Conservation (phyloP, 2,113 vertebrate species). For the Zootoca vivipara region DNA sequence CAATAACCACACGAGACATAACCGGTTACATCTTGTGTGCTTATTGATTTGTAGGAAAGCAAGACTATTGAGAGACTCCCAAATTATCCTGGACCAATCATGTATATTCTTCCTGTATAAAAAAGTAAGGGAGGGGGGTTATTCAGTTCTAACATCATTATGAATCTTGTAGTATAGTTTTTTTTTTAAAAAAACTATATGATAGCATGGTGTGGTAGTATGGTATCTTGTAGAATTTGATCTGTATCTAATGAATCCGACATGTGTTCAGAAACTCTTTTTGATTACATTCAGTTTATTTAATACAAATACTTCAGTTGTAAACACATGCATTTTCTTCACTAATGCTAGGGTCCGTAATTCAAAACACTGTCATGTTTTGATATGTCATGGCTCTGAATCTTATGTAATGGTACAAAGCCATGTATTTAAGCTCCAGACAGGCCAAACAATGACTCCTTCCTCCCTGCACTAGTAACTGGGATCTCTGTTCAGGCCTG, state of each 20-base stretch:
- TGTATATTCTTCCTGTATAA: neutral
- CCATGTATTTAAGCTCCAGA: neutral
- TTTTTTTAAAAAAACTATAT: neutral
- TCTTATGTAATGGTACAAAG: constrained; percentile 28
- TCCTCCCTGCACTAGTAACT: constrained; percentile 32
- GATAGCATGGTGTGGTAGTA: no score
- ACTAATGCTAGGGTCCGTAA: neutral
- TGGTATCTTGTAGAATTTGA: neutral
- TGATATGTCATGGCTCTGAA: constrained; percentile 11
- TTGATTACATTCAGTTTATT: neutral
- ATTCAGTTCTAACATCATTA: neutral
- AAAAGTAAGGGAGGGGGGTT: neutral
- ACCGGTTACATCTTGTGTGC: no score
- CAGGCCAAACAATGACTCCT: constrained; percentile 49
- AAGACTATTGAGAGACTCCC: neutral
- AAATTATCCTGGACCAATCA: neutral
- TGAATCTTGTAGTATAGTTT: neutral
- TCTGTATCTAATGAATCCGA: neutral
- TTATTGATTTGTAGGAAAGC: neutral
- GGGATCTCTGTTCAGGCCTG: constrained; percentile 45
- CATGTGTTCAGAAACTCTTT: neutral
- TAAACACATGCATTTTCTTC: neutral
- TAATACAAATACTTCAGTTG: neutral
- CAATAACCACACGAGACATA: no score
- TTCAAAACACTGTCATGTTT: constrained; percentile 5